These are phyloP conservation scores for Reticulitermes speratus DNA, from an alignment of 1,140 invertebrate species.

Conservation along the genomic window DNA sequence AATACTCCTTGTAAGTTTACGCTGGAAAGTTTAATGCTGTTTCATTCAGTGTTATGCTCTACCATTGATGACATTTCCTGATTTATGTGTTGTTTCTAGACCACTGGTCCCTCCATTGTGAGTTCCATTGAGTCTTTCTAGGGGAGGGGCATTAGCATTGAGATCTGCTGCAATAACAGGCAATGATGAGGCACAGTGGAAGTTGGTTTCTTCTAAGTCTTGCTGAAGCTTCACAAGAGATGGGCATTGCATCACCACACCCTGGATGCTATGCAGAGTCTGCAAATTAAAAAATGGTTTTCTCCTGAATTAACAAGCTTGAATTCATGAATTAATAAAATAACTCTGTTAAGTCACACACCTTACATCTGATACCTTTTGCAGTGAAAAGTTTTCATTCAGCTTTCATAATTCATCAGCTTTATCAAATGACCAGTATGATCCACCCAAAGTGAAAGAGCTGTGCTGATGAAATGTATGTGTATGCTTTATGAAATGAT, in stretches of 20 bases:
- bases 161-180: constrained; percentile 44
- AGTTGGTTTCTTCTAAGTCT: constrained; percentile 49
- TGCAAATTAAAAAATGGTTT: constrained; percentile 33
- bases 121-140: constrained; percentile 26
- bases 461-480: too few relatives aligned
- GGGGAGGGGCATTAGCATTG: constrained; percentile 46
- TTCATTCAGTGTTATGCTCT: not conserved
- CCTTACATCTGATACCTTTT: not conserved
- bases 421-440: too few relatives aligned
- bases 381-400: too few relatives aligned
- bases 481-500: too few relatives aligned
- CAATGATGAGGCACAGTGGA: constrained; percentile 45
- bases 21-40: not conserved
- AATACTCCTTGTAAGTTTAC: not conserved
- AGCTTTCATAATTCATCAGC: too few relatives aligned
- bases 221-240: constrained; percentile 46
- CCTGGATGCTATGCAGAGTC: constrained; percentile 48
- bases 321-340: not conserved
- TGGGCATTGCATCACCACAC: constrained; percentile 48
- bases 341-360: too few relatives aligned
- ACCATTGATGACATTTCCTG: not conserved
- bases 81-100: not conserved
- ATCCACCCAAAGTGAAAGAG: too few relatives aligned
- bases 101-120: constrained; percentile 21
- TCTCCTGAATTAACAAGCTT: not conserved